Percentiles rank a stretch among this genome's conserved stretches.
Evolutionary conservation across 2,888 invertebrate genomes (phyloP).

Genomic region (Amiota communis): DNA sequence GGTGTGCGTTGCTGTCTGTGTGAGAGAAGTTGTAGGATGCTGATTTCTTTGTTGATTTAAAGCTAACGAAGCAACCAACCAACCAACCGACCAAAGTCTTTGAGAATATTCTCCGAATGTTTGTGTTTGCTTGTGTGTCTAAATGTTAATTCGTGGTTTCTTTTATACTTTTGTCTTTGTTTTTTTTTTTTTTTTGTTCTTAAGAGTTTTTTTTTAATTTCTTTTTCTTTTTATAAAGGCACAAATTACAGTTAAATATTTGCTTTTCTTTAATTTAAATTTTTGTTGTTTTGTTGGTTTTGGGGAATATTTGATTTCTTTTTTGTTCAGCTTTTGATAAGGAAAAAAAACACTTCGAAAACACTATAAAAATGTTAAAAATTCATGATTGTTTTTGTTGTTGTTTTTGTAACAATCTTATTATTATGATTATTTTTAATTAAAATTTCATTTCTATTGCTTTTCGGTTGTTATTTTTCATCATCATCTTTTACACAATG

Average conservation of each 20-base stretch:
- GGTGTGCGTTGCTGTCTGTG: conserved; percentile 35
- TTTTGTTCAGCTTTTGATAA: conserved; percentile 19
- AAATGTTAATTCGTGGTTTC: conserved; percentile 31
- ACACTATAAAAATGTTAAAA: conserved; percentile 45
- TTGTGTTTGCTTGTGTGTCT: conserved; percentile 22
- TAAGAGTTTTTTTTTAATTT: conserved; percentile 36
- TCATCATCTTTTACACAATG: too few species aligned
- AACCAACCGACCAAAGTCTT: conserved; percentile 29
- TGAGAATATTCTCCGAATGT: conserved; percentile 40
- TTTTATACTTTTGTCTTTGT: conserved; percentile 23
- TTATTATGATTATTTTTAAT: conserved; percentile 38
- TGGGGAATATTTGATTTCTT: conserved; percentile 6
- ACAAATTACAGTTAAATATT: conserved; percentile 61
- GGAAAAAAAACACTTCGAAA: conserved; percentile 25
- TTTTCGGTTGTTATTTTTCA: background rate
- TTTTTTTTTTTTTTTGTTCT: conserved; percentile 40
- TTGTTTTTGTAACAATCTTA: conserved; percentile 22
- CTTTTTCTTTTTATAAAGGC: conserved; percentile 51
- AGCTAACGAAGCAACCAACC: conserved; percentile 32
- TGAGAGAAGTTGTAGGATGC: too few species aligned
- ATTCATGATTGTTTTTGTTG: conserved; percentile 32
- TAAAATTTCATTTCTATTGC: conserved; percentile 3
- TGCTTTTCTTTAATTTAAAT: conserved; percentile 35
- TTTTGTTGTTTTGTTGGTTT: conserved; percentile 38
- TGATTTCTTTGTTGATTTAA: conserved; percentile 31